Evolutionary conservation across 2,113 vertebrate genomes (phyloP).

Genomic region (Chinchilla lanigera): DNA sequence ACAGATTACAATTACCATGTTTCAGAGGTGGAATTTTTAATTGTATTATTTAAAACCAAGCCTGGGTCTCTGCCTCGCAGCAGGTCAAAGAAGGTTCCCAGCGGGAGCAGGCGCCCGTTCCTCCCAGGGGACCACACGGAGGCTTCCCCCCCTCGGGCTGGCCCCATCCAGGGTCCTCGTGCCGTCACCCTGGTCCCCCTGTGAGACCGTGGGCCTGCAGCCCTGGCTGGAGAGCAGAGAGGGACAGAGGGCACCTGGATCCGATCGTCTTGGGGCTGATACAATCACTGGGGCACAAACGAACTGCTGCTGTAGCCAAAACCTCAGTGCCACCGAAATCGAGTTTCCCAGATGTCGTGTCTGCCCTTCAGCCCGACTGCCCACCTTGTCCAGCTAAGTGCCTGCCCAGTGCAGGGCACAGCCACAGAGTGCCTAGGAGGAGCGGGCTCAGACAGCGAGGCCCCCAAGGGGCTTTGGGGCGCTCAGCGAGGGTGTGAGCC

Average conservation of each 20-base stretch:
- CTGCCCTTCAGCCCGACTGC: accelerated
- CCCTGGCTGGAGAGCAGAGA: not conserved
- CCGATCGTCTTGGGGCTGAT: not conserved
- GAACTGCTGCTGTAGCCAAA: not conserved
- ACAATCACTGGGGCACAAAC: not conserved
- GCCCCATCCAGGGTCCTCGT: accelerated
- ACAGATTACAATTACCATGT: conserved; percentile 71
- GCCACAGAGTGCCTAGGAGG: not conserved
- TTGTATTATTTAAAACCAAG: conserved; percentile 71
- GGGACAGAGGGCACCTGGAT: accelerated
- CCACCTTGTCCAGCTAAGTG: not conserved
- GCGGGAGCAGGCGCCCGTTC: no score
- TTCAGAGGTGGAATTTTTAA: conserved; percentile 74
- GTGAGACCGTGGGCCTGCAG: not conserved
- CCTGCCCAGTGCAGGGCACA: not conserved
- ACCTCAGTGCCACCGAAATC: not conserved
- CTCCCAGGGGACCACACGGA: accelerated
- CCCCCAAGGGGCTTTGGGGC: not conserved
- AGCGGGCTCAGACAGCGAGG: not conserved
- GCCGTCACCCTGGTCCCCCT: accelerated
- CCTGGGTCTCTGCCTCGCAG: not conserved
- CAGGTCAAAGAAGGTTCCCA: not conserved
- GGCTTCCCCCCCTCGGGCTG: accelerated
- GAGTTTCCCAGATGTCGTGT: not conserved
- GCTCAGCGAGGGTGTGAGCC: not conserved